Conservation (phyloP, 2,888 invertebrate genomes). For the Sphecodes monilicornis region DNA sequence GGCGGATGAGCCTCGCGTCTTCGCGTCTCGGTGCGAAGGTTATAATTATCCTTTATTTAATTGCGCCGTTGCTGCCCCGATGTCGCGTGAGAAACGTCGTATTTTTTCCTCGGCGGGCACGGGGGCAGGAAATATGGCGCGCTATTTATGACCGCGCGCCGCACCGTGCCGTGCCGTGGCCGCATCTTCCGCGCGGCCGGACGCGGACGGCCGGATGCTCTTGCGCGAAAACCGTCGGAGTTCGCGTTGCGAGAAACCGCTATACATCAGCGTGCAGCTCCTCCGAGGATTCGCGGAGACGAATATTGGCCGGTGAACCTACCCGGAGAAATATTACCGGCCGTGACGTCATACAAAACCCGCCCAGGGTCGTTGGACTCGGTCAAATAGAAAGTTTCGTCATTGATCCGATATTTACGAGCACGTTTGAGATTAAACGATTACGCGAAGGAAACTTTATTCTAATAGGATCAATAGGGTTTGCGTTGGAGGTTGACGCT, state of each 20-base stretch:
- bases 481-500: neutral
- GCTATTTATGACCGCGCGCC: constrained; percentile 51
- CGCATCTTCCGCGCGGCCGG: constrained; percentile 50
- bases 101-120: constrained; percentile 21
- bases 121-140: constrained; percentile 39
- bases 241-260: constrained; percentile 39
- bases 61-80: constrained; percentile 12
- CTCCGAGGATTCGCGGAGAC: constrained; percentile 56
- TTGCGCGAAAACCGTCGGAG: constrained; percentile 27
- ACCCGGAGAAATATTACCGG: constrained; percentile 55
- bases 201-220: constrained; percentile 41
- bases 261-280: constrained; percentile 57
- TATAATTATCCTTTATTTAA: constrained; percentile 46
- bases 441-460: neutral
- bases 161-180: neutral
- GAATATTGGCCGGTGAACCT: constrained; percentile 52
- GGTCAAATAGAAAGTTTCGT: neutral
- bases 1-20: neutral
- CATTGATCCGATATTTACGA: constrained; percentile 3
- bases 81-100: constrained; percentile 41
- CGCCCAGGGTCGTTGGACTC: constrained; percentile 53
- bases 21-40: neutral
- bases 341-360: constrained; percentile 47
- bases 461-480: neutral
- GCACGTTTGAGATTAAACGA: neutral